Base-by-base conservation (phyloP, 2,797 vertebrate species). In the Helicolenus hilgendorfi region DNA sequence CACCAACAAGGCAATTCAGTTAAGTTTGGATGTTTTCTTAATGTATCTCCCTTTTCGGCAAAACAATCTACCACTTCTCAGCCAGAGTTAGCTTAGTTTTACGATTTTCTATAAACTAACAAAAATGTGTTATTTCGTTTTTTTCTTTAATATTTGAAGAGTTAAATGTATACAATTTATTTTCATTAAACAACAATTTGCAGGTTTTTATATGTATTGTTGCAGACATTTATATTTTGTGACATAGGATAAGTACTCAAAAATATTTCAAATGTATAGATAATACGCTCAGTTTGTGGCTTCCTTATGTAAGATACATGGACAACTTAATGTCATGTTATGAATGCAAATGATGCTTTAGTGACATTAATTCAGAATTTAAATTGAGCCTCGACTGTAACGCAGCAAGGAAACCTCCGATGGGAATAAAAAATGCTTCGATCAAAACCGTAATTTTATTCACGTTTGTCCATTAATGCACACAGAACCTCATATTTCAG, bases 401-500 rank as follows among this genome's bases (percentile, higher is more conserved):
- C 2, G 1, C 10, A 20, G 35, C 7, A 35, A n/a, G 22, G n/a
- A 45, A 38, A 1, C 4, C 20, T n/a, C 20, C 29, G 7, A 55
- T 22, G 0, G 22, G 8, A 71, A 62, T 22, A 6, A 60, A 64
- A 33, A 13, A n/a, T 13, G 3, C 20, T 84, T 64, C 27, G 7
- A 2, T 62, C 49, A 33, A 9, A 24, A 22, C 11, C 41, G 59
- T 63, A 11, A 35, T 70, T 89, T n/a, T 55, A 55, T 55, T 55
- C 49, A 55, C 20, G 9, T 55, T 55, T 55, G 49, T 49, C 20
- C 18, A 4, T 10, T 55, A 55, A 55, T 55, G 20, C 36, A 58
- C 27, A 73, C 41, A 71, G 59, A 77, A 18, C 64, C 85, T 90
- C 71, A 86, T 84, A 72, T 84, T 91, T 83, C 63, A 79, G 84